Evolutionary conservation across 2,113 vertebrate genomes (phyloP).

Genomic region (Podocnemis expansa): DNA sequence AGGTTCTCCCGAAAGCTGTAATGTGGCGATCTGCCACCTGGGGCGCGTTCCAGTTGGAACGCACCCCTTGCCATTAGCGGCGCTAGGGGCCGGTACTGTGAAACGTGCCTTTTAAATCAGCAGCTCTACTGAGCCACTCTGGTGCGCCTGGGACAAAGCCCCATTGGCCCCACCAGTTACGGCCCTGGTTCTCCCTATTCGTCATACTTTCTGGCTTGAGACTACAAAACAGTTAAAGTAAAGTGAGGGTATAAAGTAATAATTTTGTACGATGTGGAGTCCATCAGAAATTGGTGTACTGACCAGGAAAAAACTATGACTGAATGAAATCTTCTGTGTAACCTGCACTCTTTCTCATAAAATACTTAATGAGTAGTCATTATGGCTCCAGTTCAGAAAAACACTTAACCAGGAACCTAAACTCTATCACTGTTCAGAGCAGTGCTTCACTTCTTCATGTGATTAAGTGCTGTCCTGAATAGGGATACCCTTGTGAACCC

Average conservation of each 20-base stretch:
- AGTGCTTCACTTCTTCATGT: neutral
- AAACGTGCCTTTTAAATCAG: too few relatives aligned
- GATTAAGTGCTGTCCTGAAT: neutral
- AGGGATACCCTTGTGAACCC: neutral
- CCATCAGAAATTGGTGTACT: neutral
- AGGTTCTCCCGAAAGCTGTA: too few relatives aligned
- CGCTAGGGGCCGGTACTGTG: too few relatives aligned
- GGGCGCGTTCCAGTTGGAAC: too few relatives aligned
- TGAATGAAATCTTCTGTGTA: neutral
- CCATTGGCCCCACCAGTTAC: too few relatives aligned
- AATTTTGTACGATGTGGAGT: neutral
- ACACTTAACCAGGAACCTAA: neutral
- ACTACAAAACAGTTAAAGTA: neutral
- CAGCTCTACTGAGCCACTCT: too few relatives aligned
- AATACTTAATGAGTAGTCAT: constrained; percentile 12
- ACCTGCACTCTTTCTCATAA: constrained; percentile 18
- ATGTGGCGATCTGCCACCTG: too few relatives aligned
- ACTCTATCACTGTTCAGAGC: neutral
- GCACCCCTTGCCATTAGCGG: too few relatives aligned
- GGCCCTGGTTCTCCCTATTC: too few relatives aligned
- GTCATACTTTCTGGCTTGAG: neutral
- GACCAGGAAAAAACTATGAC: neutral
- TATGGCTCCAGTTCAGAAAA: neutral
- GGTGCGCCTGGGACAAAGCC: too few relatives aligned
- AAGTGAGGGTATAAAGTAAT: neutral